Conservation (phyloP, 2,113 vertebrate genomes). For the Astatotilapia flaviijosephi region DNA sequence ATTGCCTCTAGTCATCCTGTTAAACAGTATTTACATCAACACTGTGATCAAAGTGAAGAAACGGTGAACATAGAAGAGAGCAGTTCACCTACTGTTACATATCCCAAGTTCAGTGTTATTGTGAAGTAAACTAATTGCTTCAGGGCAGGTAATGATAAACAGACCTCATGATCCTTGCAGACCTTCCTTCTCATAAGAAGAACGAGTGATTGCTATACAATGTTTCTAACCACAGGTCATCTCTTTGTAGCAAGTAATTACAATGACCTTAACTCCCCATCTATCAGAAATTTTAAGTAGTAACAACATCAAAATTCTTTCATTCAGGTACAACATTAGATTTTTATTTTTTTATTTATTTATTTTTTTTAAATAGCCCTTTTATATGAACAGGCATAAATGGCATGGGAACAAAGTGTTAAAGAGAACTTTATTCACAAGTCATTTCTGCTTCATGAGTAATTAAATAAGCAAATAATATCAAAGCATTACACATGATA, state of each 20-base stretch:
- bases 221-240: not conserved
- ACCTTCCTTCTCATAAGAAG: not conserved
- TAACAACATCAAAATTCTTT: not conserved
- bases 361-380: not conserved
- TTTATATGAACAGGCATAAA: constrained; percentile 8
- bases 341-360: not conserved
- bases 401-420: constrained; percentile 23
- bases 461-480: constrained; percentile 63
- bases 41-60: not conserved
- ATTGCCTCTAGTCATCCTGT: too few relatives aligned
- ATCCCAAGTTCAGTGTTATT: not conserved
- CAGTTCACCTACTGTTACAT: not conserved
- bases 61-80: not conserved
- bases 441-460: constrained; percentile 42
- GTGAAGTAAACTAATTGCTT: not conserved
- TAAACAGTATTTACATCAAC: constrained; percentile 30
- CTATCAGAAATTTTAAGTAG: not conserved
- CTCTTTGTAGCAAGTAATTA: not conserved
- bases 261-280: not conserved
- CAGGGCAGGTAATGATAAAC: not conserved
- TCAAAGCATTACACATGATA: constrained; percentile 21
- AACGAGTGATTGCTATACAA: not conserved
- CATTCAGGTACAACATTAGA: not conserved
- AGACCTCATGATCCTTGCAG: not conserved
- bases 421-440: constrained; percentile 37